Base-by-base conservation (phyloP, 2,797 vertebrate species). In the Cottoperca gobio region DNA sequence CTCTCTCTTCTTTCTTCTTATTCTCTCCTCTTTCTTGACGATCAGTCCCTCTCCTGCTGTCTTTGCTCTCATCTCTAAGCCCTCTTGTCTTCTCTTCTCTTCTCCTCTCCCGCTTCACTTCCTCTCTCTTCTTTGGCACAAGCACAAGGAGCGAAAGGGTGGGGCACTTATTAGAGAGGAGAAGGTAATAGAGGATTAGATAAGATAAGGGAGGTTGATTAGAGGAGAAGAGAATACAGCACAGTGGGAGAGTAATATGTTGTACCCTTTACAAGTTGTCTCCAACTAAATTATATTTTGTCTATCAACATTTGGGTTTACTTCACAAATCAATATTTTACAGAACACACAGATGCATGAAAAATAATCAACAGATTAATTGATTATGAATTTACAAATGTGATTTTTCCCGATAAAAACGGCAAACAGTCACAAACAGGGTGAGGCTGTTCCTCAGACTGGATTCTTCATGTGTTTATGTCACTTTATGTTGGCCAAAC, bases 171-270 rank as follows among this genome's bases (percentile, higher is more conserved):
- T 68, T 6, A 64, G 61, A 70, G 26, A 70, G 59, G n/a, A 64
- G 48, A 49, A 43, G 49, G 45, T 70, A 55, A 59, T 21, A 28
- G 17, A 66, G 37, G 70, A 72, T 63, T 76, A 69, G 73, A 62
- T 48, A 50, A 67, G 33, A 71, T n/a, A 28, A 26, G 42, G 35
- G 35, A 70, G 28, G 14, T 28, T 64, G 59, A 68, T 39, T 64
- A 26, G 33, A 72, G 23, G 12, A 54, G 12, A 35, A 14, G 40
- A 70, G 67, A 73, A 64, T 8, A 21, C 10, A 46, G 24, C 53
- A 45, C 43, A 66, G 49, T 67, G 35, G 37, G 58, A 42, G 26
- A 40, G 9, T 2, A 69, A 12, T 6, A 23, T 40, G 17, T 17
- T 39, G n/a, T 8, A 58, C 5, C 17, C n/a, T n/a, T n/a, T n/a